Base-by-base conservation (phyloP, 2,888 invertebrate species). In the Drosophila acutilabella region DNA sequence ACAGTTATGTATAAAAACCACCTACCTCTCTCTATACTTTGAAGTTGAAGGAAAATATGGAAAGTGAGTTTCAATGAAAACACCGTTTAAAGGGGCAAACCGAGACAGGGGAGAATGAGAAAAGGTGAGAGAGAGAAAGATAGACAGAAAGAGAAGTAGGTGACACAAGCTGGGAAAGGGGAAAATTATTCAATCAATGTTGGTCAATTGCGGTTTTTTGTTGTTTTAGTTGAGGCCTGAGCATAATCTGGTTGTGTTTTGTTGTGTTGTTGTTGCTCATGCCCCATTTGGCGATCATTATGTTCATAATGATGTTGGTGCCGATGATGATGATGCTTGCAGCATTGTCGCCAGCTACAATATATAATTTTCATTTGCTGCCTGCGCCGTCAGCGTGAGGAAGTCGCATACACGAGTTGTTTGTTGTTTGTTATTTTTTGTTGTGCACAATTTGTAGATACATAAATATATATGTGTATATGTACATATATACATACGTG, bases 121-220 rank as follows among this genome's bases (percentile, higher is more conserved):
- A 18, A 20, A 4, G 26, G 45, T 4, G 52, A 36, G 13, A 36
- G 13, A 36, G 36, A 13, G 11, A 33, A 4, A 18, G 18, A 18
- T 2, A 3, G 18, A 18, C 2, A 3, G 33, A 10, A 11, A 33
- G 7, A 8, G 33, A 36, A 2, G 11, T n/a, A 26, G 20, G 13
- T n/a, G 30, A 11, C 8, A 14, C 33, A 44, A 30, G 38, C 23
- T 13, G 38, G 40, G 56, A 54, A 30, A 56, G 45, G 30, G 56
- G 45, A 38, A 88, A 76, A 84, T 83, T 83, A 89, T 89, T 78
- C 87, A 84, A 89, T 87, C 87, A 89, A 71, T 81, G 89, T 84
- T 86, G 73, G 51, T 73, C 71, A 87, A 84, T 73, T 66, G 64
- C 64, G 70, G 54, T 41, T 2, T 26, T 30, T 2, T 42, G 44